Evolutionary conservation across 1,140 invertebrate species (phyloP).

Genomic region (Drosophila repletoides): DNA sequence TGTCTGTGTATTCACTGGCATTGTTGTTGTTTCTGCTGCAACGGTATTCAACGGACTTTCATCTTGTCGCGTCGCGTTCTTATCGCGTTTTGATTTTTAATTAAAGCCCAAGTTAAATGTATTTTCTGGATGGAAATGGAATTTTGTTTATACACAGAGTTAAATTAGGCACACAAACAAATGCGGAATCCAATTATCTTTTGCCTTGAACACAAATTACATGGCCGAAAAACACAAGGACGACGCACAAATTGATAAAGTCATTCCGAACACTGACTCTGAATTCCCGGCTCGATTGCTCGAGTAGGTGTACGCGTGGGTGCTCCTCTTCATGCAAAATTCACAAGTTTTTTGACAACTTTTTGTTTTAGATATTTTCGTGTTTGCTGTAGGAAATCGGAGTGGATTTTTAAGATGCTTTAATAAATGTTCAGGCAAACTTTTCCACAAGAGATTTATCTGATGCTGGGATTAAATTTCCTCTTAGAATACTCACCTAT

Average conservation of each 20-base stretch:
- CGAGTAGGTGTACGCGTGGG: not conserved
- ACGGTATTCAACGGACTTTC: constrained; percentile 31
- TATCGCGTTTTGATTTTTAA: constrained; percentile 78
- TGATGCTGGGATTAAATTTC: no score
- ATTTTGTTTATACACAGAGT: constrained; percentile 61
- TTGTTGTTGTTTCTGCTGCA: constrained; percentile 15
- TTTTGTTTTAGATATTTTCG: constrained; percentile 34
- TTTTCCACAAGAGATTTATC: no score
- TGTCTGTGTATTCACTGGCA: no score
- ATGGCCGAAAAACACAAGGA: constrained; percentile 40
- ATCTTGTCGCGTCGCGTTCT: constrained; percentile 50
- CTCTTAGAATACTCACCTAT: no score
- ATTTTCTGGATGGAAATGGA: constrained; percentile 65
- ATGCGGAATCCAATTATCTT: constrained; percentile 67
- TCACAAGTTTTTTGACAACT: constrained; percentile 56
- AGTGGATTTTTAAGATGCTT: no score
- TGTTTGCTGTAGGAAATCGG: not conserved
- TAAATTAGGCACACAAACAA: constrained; percentile 64
- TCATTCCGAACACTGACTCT: constrained; percentile 39
- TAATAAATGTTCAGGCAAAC: not conserved
- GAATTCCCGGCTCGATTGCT: no score
- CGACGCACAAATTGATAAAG: constrained; percentile 52
- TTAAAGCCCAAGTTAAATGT: constrained; percentile 66
- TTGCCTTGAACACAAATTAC: constrained; percentile 25
- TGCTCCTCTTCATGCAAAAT: not conserved